phyloP scores from a whole-genome alignment of 2,113 vertebrate genomes.

The Elachura formosa region DNA sequence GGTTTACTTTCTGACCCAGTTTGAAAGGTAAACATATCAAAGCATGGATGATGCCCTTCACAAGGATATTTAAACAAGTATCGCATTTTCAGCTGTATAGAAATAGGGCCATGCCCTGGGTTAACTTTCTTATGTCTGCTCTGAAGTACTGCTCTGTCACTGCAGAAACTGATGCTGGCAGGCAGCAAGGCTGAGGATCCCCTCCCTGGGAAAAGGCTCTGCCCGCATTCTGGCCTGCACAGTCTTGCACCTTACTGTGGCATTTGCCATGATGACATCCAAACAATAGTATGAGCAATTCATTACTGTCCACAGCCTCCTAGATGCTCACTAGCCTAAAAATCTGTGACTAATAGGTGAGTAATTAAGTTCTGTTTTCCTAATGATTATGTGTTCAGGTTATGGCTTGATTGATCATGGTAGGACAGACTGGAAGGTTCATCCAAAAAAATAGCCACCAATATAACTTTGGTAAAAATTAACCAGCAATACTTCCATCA shows the following conservation, averaged over 20 bases:
- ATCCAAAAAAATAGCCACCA: neutral
- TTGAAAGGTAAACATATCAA: neutral
- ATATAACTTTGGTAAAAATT: neutral
- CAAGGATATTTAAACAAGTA: neutral
- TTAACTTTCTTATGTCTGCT: neutral
- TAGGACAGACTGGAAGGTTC: neutral
- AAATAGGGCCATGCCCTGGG: neutral
- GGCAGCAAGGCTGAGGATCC: fast-evolving
- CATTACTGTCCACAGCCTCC: neutral
- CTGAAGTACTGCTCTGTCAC: neutral
- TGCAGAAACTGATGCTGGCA: neutral
- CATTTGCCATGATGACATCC: neutral
- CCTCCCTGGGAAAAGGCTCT: neutral
- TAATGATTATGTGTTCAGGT: neutral
- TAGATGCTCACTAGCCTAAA: neutral
- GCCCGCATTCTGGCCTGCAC: fast-evolving
- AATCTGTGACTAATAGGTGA: neutral
- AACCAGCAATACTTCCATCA: neutral
- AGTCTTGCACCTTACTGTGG: neutral
- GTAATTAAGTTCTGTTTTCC: neutral
- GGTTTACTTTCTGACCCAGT: neutral
- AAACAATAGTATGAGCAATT: neutral
- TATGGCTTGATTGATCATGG: neutral
- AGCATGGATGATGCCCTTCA: neutral
- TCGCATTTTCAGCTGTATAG: neutral